A percentile compares a stretch with the other conserved stretches of the same genome.
Evolutionary conservation across 2,888 invertebrate genomes (phyloP).

Genomic region (Macrophya alboannulata): DNA sequence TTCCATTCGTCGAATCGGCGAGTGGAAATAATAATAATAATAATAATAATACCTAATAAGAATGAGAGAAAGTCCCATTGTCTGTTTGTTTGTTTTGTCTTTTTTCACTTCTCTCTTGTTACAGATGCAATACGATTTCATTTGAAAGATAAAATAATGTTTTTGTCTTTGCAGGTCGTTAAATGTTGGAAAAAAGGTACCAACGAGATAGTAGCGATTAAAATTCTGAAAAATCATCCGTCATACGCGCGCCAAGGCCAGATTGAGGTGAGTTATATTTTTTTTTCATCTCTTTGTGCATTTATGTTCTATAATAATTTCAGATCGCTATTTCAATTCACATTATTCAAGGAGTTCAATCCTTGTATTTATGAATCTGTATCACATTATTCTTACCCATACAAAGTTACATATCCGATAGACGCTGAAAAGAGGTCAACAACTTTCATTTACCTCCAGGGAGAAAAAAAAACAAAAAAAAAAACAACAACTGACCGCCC

Average conservation of each 20-base stretch:
- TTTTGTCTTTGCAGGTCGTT: constrained; percentile 88
- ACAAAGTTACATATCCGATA: neutral
- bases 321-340: neutral
- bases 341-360: neutral
- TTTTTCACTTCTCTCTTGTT: neutral
- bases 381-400: neutral
- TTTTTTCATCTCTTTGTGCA: neutral
- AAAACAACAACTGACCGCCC: constrained; percentile 17
- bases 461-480: neutral
- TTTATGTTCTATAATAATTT: neutral
- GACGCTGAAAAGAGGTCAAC: constrained; percentile 34
- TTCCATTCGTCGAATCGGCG: neutral
- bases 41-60: constrained; percentile 1
- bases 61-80: constrained; percentile 13
- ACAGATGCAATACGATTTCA: neutral
- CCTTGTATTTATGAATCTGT: neutral
- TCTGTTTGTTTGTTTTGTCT: neutral
- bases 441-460: constrained; percentile 29
- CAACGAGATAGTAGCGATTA: constrained; percentile 99
- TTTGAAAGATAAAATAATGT: neutral
- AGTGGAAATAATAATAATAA: neutral
- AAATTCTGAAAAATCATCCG: constrained; percentile 99
- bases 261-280: constrained; percentile 92
- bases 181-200: constrained; percentile 99
- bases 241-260: constrained; percentile 99